Conservation (phyloP, 2,113 vertebrate species). For the Brachypteracias leptosomus region DNA sequence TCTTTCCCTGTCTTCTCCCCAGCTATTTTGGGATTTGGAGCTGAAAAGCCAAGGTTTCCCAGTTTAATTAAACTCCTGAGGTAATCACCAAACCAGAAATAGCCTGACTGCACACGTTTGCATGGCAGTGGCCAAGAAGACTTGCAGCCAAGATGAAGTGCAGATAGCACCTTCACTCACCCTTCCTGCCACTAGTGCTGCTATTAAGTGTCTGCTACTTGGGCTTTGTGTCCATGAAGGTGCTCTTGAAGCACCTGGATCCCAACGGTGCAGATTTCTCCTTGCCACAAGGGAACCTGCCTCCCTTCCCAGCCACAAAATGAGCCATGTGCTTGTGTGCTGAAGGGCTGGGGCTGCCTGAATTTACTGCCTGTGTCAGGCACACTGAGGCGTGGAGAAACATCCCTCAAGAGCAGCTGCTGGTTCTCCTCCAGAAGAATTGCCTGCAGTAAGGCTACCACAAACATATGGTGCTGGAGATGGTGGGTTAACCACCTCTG, state of each 20-base stretch:
- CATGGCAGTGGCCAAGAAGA: not conserved
- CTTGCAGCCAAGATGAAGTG: constrained; percentile 4
- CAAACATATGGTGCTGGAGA: not conserved
- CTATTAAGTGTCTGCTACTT: not conserved
- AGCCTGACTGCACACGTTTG: not conserved
- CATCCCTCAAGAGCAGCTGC: not conserved
- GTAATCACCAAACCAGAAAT: constrained; percentile 1
- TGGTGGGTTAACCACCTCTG: not conserved
- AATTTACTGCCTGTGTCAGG: not conserved
- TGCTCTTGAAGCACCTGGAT: not conserved
- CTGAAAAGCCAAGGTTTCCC: constrained; percentile 18
- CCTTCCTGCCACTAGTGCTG: not conserved
- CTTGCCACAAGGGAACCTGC: not conserved
- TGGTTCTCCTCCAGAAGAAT: not conserved
- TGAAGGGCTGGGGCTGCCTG: not conserved
- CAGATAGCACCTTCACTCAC: constrained; percentile 3
- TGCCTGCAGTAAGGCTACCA: not conserved
- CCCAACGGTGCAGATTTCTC: not conserved
- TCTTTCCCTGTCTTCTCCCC: not conserved
- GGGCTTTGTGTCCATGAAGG: not conserved
- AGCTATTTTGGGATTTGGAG: constrained; percentile 7
- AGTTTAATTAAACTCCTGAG: constrained; percentile 43
- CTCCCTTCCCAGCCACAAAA: not conserved
- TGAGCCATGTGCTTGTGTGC: not conserved
- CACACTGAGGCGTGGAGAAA: not conserved